phyloP scores from a whole-genome alignment of 2,113 vertebrate genomes.

The Thamnophis sirtalis region DNA sequence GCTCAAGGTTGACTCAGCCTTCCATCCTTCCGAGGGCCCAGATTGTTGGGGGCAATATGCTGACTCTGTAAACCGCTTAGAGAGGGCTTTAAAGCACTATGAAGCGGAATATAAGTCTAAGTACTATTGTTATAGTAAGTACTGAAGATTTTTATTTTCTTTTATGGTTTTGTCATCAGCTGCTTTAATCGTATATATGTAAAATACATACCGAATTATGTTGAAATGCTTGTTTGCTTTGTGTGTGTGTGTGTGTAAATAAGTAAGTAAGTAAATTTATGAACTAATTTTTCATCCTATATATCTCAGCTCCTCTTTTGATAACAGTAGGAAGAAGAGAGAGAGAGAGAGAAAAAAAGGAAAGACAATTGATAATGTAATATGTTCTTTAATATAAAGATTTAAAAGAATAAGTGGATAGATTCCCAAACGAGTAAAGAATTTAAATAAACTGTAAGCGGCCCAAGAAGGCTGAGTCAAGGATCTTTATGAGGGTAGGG shows the following conservation, averaged over 20 bases:
- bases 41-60: too few species aligned
- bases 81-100: too few species aligned
- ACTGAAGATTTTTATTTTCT: slow-evolving; percentile 27
- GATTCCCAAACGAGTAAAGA: neutral
- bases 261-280: neutral
- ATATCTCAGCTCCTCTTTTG: neutral
- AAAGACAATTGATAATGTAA: neutral
- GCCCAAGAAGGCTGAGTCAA: neutral
- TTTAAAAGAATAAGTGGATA: neutral
- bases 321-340: neutral
- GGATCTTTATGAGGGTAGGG: neutral
- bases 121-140: slow-evolving; percentile 15
- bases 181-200: slow-evolving; percentile 44
- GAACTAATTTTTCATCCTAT: slow-evolving; percentile 22
- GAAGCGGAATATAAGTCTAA: too few species aligned
- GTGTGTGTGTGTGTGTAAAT: neutral
- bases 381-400: neutral
- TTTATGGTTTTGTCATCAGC: slow-evolving; percentile 41
- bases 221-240: slow-evolving; percentile 36
- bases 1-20: too few species aligned
- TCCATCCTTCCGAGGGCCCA: too few species aligned
- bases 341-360: neutral
- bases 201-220: slow-evolving; percentile 11
- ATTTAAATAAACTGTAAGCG: neutral
- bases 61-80: too few species aligned